Conservation (phyloP, 1,140 invertebrate genomes). For the Caenorhabditis latens region DNA sequence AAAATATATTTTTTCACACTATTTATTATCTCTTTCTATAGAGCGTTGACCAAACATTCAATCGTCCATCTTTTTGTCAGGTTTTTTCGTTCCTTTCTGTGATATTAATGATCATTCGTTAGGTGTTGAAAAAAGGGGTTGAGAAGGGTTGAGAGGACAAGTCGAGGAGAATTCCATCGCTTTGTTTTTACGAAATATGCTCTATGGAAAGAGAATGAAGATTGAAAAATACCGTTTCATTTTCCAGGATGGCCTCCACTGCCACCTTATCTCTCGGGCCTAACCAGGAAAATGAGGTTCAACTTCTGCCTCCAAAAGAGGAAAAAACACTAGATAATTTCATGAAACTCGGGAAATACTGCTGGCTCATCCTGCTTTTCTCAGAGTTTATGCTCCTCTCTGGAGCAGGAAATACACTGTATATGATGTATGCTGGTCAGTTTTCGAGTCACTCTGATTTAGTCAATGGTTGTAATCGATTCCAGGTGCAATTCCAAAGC, state of each 20-base stretch:
- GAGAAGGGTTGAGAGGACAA: too few relatives aligned
- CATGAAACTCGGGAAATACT: slow-evolving; percentile 49
- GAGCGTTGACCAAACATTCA: slow-evolving; percentile 46
- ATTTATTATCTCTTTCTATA: neutral
- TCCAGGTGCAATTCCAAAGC: slow-evolving; percentile 21
- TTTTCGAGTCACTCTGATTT: neutral
- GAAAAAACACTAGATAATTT: slow-evolving; percentile 53
- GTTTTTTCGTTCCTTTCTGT: neutral
- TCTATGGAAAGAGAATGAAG: neutral
- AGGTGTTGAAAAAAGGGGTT: neutral
- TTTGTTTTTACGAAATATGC: too few relatives aligned
- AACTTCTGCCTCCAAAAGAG: slow-evolving; percentile 19
- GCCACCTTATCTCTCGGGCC: slow-evolving; percentile 34
- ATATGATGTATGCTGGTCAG: slow-evolving; percentile 57
- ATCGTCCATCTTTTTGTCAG: neutral
- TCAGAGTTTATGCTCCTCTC: slow-evolving; percentile 54
- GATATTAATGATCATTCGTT: neutral
- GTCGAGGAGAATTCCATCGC: too few relatives aligned
- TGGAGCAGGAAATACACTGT: slow-evolving; percentile 55
- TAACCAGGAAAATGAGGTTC: slow-evolving; percentile 16
- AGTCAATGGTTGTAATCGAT: too few relatives aligned
- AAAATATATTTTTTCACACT: neutral
- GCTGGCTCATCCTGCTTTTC: slow-evolving; percentile 50
- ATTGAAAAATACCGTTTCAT: too few relatives aligned
- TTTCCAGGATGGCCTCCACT: slow-evolving; percentile 20